A percentile compares a stretch with the other conserved stretches of the same genome.
These are phyloP conservation scores for Anarhynchus alexandrinus DNA, from an alignment of 2,113 vertebrate genomes.

Conservation along the genomic window DNA sequence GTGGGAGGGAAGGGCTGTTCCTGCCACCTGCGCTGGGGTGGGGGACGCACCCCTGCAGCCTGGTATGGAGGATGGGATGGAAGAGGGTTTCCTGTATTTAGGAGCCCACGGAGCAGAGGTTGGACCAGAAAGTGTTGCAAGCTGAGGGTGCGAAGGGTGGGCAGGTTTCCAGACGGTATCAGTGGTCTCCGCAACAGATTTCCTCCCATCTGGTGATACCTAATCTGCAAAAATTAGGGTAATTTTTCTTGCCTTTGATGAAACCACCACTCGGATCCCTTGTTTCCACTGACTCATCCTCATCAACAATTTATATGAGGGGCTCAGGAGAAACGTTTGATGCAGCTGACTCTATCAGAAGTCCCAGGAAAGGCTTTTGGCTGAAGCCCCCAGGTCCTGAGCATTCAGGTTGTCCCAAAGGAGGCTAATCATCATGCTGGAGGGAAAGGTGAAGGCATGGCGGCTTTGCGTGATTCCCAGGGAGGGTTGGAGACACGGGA, in stretches of 20 bases:
- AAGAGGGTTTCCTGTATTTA: background rate
- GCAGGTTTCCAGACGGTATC: background rate
- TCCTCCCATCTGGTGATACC: background rate
- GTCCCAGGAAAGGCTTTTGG: background rate
- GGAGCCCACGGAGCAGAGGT: background rate
- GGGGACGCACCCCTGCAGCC: background rate
- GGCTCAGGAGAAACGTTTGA: background rate
- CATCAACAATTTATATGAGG: background rate
- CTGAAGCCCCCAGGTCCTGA: background rate
- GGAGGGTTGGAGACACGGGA: background rate
- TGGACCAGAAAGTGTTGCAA: background rate
- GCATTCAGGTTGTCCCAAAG: background rate
- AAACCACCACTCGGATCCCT: background rate
- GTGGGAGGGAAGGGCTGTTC: background rate
- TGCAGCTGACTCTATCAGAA: background rate
- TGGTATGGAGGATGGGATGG: background rate
- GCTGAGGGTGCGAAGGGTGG: background rate
- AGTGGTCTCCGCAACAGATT: background rate
- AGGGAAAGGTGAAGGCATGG: background rate
- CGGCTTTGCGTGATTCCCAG: background rate
- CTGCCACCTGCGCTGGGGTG: background rate
- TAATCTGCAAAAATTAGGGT: background rate
- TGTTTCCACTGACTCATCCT: background rate
- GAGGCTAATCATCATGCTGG: background rate
- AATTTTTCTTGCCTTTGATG: background rate